Conservation (phyloP, 2,888 invertebrate genomes). For the Harpalus rubripes region DNA sequence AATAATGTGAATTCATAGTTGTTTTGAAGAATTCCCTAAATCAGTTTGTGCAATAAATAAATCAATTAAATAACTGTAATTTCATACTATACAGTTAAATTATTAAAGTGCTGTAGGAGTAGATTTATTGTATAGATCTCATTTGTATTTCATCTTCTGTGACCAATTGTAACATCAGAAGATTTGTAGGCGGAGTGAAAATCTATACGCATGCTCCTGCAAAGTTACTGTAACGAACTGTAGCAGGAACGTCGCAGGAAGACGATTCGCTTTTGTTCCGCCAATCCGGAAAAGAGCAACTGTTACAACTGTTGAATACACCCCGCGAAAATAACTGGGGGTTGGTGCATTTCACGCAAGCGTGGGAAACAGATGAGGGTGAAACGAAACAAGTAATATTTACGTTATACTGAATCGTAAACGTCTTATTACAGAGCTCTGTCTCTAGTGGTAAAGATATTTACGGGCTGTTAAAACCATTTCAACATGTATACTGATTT, state of each 20-base stretch:
- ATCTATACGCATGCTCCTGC: slow-evolving; percentile 42
- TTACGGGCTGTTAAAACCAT: too few species aligned
- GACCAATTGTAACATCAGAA: not conserved
- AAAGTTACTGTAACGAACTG: slow-evolving; percentile 37
- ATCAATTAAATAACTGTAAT: too few species aligned
- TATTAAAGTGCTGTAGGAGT: too few species aligned
- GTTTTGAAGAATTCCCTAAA: too few species aligned
- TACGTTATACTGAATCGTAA: too few species aligned
- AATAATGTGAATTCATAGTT: too few species aligned
- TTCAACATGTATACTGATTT: too few species aligned
- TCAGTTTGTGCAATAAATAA: too few species aligned
- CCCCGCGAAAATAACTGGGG: not conserved
- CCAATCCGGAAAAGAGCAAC: slow-evolving; percentile 54
- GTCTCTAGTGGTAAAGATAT: too few species aligned
- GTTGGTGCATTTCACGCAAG: not conserved
- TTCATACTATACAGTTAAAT: too few species aligned
- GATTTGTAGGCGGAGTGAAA: not conserved
- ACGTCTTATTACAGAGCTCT: too few species aligned
- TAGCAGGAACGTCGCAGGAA: slow-evolving; percentile 36
- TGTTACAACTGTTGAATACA: slow-evolving; percentile 46
- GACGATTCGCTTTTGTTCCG: slow-evolving; percentile 59
- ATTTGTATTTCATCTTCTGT: not conserved
- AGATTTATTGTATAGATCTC: too few species aligned
- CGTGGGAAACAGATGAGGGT: not conserved
- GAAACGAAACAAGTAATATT: not conserved